These are phyloP conservation scores for Hymenopus coronatus DNA, from an alignment of 2,888 invertebrate genomes.

Conservation along the genomic window DNA sequence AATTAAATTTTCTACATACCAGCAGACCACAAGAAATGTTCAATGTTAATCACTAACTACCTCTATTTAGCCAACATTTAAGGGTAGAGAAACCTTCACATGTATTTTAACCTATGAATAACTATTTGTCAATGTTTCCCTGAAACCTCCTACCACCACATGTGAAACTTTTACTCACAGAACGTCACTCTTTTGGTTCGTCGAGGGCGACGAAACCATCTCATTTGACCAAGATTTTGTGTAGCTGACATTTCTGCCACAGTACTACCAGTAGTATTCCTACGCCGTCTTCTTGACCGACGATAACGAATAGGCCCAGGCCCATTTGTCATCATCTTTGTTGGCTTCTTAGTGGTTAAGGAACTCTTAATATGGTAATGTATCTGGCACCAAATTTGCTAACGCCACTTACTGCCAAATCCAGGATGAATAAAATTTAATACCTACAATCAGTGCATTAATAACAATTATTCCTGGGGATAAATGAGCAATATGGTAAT, in stretches of 20 bases:
- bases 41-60: background rate
- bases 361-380: background rate
- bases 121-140: background rate
- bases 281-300: background rate
- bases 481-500: background rate
- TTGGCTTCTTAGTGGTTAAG: background rate
- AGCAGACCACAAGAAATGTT: background rate
- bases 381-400: background rate
- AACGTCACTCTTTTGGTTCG: background rate
- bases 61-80: background rate
- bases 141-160: background rate
- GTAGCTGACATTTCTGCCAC: background rate
- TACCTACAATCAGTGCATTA: background rate
- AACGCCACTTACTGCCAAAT: background rate
- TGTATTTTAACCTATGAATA: background rate
- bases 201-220: background rate
- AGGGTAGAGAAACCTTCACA: background rate
- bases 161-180: background rate
- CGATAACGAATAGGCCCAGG: slow-evolving; percentile 8
- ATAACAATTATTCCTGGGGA: background rate
- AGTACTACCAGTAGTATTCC: background rate
- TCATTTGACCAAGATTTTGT: background rate
- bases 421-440: background rate
- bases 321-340: background rate
- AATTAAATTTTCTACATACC: background rate